Base-by-base conservation (phyloP, 1,140 invertebrate genomes). In the Globodera rostochiensis region DNA sequence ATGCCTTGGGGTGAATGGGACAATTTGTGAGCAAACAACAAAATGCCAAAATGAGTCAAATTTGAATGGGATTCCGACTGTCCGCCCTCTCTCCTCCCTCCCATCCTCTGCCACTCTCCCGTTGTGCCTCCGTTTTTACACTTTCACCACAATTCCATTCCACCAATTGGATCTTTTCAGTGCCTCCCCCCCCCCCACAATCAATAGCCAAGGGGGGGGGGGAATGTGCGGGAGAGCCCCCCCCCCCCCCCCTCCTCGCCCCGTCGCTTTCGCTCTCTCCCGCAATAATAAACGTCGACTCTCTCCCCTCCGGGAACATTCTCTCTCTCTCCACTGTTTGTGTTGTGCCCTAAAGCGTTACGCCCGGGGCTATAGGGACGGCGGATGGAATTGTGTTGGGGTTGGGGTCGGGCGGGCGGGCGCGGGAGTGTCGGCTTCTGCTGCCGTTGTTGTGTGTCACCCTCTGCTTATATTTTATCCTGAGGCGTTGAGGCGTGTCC, bases 261-360 rank as follows among this genome's bases (percentile, higher is more conserved):
- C 50, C 50, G 8, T 70, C 67, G 11, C 36, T 70, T 70, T 70
- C n/a, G 67, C 67, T 70, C 67, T n/a, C n/a, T 70, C 67, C 50
- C 50, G 50, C 50, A 53, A 53, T 53, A 36, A 36, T 36, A 36
- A 36, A 36, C 25, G 25, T 36, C 0, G 25, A 36, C 25, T 36
- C 25, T 36, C 25, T 36, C 25, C 25, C 25, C 25, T 0, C 25
- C 25, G 25, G 25, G 25, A 36, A 36, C 25, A 36, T 53, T 53
- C 50, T 53, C 50, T 53, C 50, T 53, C 50, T 53, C 50, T 53
- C 50, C 50, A 11, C 50, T 53, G 8, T 53, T 53, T 53, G 50
- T 53, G 25, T 36, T 36, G 25, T 36, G 25, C 50, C 50, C 50
- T 6, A 53, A 53, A 53, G 50, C 50, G 50, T 53, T 53, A 13